Percentiles rank a stretch among this genome's conserved stretches.
Conservation (phyloP, 1,140 invertebrate genomes). For the Drosophila kepulauana region DNA sequence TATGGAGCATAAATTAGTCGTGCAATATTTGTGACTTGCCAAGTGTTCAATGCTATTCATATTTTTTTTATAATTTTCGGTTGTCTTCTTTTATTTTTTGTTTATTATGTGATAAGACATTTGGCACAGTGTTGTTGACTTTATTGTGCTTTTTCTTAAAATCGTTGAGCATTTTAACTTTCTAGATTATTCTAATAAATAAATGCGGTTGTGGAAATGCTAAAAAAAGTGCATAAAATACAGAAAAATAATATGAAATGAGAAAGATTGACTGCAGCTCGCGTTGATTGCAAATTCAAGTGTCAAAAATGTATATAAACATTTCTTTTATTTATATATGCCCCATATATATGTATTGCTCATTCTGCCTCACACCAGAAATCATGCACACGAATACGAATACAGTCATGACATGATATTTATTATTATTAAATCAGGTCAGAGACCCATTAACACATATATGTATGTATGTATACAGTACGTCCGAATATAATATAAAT, state of each 20-base stretch:
- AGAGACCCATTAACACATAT: constrained; percentile 84
- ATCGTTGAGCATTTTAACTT: background rate
- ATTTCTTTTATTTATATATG: constrained; percentile 12
- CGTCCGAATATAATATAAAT: constrained; percentile 18
- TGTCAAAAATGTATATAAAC: constrained; percentile 9
- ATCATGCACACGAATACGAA: background rate
- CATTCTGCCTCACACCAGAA: constrained; percentile 29
- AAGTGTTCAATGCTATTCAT: constrained; percentile 17
- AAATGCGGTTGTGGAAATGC: background rate
- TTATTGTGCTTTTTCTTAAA: background rate
- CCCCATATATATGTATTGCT: constrained; percentile 30
- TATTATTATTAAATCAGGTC: constrained; percentile 84
- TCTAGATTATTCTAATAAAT: constrained; percentile 6
- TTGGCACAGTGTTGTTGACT: constrained; percentile 19
- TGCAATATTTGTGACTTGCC: background rate
- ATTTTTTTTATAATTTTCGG: background rate
- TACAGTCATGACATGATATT: constrained; percentile 57
- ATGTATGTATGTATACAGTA: constrained; percentile 30
- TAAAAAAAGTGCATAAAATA: constrained; percentile 22
- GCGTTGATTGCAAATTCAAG: constrained; percentile 19
- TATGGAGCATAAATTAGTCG: background rate
- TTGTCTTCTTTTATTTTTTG: background rate
- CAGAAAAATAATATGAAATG: constrained; percentile 20
- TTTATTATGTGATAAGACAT: constrained; percentile 37
- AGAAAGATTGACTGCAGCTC: background rate